Percentiles rank a stretch among this genome's conserved stretches.
These are phyloP conservation scores for Mesoclemmys tuberculata DNA, from an alignment of 2,113 vertebrate genomes.

Conservation along the genomic window DNA sequence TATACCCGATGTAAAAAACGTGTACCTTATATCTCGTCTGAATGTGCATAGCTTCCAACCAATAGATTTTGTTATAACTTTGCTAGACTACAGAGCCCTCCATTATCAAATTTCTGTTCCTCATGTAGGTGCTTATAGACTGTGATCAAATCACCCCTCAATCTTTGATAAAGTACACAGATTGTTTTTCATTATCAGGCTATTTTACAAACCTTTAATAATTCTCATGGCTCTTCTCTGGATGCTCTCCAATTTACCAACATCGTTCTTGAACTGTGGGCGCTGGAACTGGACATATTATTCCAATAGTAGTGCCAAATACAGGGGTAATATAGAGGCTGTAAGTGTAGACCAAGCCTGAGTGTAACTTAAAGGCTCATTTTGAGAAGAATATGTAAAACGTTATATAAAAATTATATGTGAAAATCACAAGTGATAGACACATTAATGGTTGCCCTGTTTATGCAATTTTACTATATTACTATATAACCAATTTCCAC, in stretches of 20 bases:
- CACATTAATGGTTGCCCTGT: neutral
- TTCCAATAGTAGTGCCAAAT: neutral
- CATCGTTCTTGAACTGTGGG: neutral
- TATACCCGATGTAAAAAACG: neutral
- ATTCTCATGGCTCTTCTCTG: neutral
- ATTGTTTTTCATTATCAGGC: neutral
- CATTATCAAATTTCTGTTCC: neutral
- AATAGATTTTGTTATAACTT: neutral
- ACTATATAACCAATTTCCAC: neutral
- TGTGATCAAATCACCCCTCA: neutral
- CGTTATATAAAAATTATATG: neutral
- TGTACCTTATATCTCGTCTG: neutral
- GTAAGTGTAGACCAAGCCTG: no score
- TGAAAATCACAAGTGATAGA: neutral
- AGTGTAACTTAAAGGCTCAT: neutral
- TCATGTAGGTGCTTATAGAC: neutral
- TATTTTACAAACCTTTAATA: neutral
- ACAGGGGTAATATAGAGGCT: neutral
- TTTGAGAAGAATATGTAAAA: neutral
- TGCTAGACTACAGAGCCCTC: neutral
- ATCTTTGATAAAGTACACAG: rapidly evolving
- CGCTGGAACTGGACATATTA: neutral
- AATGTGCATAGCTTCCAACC: neutral
- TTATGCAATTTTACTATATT: neutral
- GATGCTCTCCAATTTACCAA: neutral